Evolutionary conservation across 1,140 invertebrate species (phyloP), one percentile per base, ranked within the genome.

Genomic region (Drosophila tsacasi): DNA sequence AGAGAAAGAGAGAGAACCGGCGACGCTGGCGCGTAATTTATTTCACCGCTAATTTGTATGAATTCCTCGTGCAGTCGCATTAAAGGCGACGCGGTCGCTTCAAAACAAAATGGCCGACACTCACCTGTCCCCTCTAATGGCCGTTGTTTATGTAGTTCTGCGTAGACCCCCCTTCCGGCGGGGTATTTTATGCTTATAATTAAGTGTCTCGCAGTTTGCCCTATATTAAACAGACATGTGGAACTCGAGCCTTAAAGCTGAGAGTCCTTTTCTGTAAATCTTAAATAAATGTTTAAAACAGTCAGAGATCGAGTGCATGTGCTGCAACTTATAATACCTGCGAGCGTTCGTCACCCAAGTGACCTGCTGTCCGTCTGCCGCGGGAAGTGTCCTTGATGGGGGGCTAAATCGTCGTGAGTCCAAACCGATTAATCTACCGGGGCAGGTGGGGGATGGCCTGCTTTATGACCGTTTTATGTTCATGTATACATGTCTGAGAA

Each of bases 31-130:
- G 66, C 42, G 52, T 82, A 75, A 87, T 87, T 83, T 87, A 87
- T 87, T 87, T 87, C 68, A 73, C 76, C 84, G 73, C 84, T 81
- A 87, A 87, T 87, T 87, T 87, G 72, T 83, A 87, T 83, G 73
- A 87, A 83, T 87, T 86, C 76, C 67, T 82, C 66, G 54, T 76
- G 69, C 68, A 58, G 74, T 55, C 62, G 71, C 79, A 77, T 85
- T 81, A 79, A 76, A 71, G 57, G 49, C 52, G 46, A 61, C 79
- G 50, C 32, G 47, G 42, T 66, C 65, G 57, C 75, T 83, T 87
- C 76, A 79, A 71, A 73, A 79, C 42, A 79, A 82, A 81, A 81
- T 65, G 62, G 54, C 69, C 32, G 57, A 50, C 54, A 66, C 76
- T 76, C 60, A 76, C 63, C 83, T 83, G 83, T 66, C 75, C 66